phyloP scores from a whole-genome alignment of 2,797 vertebrate genomes.

The Sternarchorhynchus goeldii region DNA sequence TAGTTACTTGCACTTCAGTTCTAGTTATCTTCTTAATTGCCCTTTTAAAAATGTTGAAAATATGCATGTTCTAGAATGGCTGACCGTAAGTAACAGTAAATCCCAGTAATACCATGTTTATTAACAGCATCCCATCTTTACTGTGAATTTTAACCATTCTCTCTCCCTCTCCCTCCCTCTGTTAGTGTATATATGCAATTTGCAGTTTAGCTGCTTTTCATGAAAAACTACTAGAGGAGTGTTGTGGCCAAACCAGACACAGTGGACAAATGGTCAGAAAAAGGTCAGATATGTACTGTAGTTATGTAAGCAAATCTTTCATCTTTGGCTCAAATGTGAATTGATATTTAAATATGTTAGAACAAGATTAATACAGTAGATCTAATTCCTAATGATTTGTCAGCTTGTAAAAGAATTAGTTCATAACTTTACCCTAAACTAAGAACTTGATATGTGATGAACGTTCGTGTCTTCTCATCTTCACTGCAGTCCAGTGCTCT shows the following conservation, averaged over 20 bases:
- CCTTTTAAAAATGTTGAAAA: not conserved
- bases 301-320: no score
- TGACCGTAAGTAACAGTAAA: constrained; percentile 67
- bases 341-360: no score
- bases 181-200: not conserved
- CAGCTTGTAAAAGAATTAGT: no score
- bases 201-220: constrained; percentile 82
- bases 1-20: no score
- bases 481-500: constrained; percentile 80
- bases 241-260: constrained; percentile 80
- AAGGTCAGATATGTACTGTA: constrained; percentile 75
- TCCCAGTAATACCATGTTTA: no score
- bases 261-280: constrained; percentile 93
- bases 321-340: no score
- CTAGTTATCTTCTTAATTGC: not conserved
- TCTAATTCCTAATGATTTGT: no score
- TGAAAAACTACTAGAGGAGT: constrained; percentile 81
- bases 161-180: not conserved
- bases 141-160: no score
- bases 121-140: no score
- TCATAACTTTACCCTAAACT: no score
- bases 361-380: no score
- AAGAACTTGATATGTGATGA: no score
- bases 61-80: constrained; percentile 74
- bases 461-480: not conserved